Evolutionary conservation across 2,888 invertebrate species (phyloP), one percentile per base, ranked within the genome.

Genomic region (Embidobia sp.): DNA sequence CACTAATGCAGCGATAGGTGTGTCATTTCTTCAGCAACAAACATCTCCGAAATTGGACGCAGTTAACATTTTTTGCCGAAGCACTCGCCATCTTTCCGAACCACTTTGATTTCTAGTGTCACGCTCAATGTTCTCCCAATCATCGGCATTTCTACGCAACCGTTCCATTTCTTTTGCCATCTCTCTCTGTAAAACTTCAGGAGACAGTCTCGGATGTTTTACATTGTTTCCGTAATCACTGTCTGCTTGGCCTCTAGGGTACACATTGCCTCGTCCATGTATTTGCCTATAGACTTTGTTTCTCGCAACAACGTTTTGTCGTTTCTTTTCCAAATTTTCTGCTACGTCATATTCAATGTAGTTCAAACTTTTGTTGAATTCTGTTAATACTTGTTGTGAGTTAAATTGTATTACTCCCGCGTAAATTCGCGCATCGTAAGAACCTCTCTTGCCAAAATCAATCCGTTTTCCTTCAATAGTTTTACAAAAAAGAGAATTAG

Each of bases 1-100:
- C 3, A 79, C 72, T 5, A 37, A 18, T 4, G 15, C 13, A 18
- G 18, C 27, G 16, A 63, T 66, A n/a, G 63, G 67, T 7, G 75
- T 79, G 72, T 79, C 7, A 8, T 37, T 6, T 29, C 10, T 33
- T 13, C 48, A 40, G 33, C 37, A 18, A 11, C 37, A 40, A 40
- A 78, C 55, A 2, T 15, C n/a, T 6, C 67, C 75, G 42, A 67
- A 78, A 15, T 44, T 46, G 0, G 73, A 76, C 8, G 78, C 78
- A 2, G 78, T 73, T 6, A 76, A 26, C 27, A 69, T 57, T 22
- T 63, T 29, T 0, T 27, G 11, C 19, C 73, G 51, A 19, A 53
- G 13, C 7, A 7, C 26, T 18, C 49, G 42, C 77, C 73, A 77
- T 7, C 22, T 7, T 3, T 67, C 64, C 26, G 42, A 63, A 16